A percentile compares a stretch with the other conserved stretches of the same genome.
phyloP scores from a whole-genome alignment of 2,113 vertebrate species.

The Falcunculus frontatus region DNA sequence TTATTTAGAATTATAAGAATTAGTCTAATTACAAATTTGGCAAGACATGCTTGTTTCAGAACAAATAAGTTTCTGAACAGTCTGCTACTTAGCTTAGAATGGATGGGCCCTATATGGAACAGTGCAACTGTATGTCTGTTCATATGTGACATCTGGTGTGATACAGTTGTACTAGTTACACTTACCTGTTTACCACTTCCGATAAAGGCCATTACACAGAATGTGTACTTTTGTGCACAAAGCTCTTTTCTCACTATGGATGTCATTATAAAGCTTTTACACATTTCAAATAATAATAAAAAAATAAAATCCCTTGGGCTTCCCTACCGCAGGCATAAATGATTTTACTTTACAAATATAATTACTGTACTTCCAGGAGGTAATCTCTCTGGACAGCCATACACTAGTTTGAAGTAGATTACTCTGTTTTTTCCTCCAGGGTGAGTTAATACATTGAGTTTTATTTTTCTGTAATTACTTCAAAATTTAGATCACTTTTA shows the following conservation, averaged over 20 bases:
- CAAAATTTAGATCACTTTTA: conserved; percentile 4
- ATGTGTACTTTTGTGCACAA: not conserved
- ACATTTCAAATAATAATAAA: not conserved
- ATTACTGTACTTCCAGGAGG: conserved; percentile 46
- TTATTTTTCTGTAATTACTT: conserved; percentile 52
- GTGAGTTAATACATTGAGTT: not conserved
- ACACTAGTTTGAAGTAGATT: conserved; percentile 41
- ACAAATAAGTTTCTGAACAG: not conserved
- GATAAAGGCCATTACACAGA: not conserved
- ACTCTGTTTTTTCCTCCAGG: conserved; percentile 2
- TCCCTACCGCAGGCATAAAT: not conserved
- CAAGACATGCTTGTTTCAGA: not conserved
- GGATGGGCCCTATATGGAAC: not conserved
- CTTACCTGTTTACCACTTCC: not conserved
- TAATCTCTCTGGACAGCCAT: conserved; percentile 49
- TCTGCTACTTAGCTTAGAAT: not conserved
- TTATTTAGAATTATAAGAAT: not conserved
- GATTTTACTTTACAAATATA: conserved; percentile 41
- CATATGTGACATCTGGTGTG: not conserved
- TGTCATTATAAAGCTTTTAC: not conserved
- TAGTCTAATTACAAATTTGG: not conserved
- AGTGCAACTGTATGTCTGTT: not conserved
- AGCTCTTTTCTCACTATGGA: not conserved
- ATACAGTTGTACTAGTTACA: not conserved
- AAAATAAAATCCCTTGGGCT: not conserved